phyloP scores from a whole-genome alignment of 1,140 invertebrate genomes.

The Gonioctena quinquepunctata region DNA sequence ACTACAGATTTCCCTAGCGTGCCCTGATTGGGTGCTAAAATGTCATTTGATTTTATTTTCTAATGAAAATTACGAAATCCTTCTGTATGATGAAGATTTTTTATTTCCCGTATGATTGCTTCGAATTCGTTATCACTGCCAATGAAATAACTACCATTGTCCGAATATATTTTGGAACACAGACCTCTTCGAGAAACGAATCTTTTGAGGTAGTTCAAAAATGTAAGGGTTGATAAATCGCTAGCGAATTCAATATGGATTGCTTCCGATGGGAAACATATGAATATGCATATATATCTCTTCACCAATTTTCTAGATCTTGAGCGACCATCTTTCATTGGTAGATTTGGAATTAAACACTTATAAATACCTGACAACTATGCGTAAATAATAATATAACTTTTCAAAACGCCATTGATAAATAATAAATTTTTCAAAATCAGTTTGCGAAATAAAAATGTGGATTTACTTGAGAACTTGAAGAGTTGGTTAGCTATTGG shows the following conservation, averaged over 20 bases:
- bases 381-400: too few species aligned
- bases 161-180: constrained; percentile 31
- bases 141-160: constrained; percentile 48
- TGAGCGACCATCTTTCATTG: too few species aligned
- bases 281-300: constrained; percentile 38
- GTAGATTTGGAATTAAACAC: too few species aligned
- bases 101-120: constrained; percentile 46
- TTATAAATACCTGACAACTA: too few species aligned
- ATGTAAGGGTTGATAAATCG: constrained; percentile 41
- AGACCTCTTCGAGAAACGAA: constrained; percentile 13
- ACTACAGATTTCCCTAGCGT: constrained; percentile 55
- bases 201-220: constrained; percentile 28
- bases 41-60: not conserved
- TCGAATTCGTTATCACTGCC: constrained; percentile 25
- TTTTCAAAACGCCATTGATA: too few species aligned
- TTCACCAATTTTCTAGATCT: too few species aligned
- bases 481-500: too few species aligned
- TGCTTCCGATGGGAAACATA: constrained; percentile 46
- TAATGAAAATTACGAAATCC: too few species aligned
- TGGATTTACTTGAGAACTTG: too few species aligned
- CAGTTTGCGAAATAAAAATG: too few species aligned
- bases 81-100: too few species aligned
- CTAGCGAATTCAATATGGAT: constrained; percentile 50
- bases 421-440: too few species aligned
- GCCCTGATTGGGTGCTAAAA: constrained; percentile 53